Evolutionary conservation across 2,113 vertebrate species (phyloP).

Genomic region (Myocastor coypus): DNA sequence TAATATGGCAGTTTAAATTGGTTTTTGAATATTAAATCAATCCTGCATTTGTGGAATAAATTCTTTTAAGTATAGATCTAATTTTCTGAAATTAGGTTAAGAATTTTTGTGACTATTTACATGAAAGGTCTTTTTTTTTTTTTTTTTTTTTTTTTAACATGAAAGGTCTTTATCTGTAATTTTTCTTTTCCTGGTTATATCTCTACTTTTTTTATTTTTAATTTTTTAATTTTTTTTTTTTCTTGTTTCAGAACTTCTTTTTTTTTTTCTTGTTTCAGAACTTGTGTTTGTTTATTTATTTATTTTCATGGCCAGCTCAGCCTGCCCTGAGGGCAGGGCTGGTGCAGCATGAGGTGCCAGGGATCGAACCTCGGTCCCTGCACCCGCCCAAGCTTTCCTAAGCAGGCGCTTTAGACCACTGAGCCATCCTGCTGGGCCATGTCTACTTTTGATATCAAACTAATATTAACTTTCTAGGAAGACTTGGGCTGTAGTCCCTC

Average conservation of each 20-base stretch:
- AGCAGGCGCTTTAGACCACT: no score
- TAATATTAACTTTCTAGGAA: background rate
- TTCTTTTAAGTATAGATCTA: background rate
- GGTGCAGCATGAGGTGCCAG: no score
- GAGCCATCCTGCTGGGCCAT: background rate
- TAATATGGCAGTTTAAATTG: background rate
- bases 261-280: no score
- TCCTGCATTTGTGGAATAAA: background rate
- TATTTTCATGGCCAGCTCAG: no score
- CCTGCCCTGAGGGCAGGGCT: no score
- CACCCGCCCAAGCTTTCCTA: no score
- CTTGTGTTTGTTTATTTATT: no score
- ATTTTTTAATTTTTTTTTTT: no score
- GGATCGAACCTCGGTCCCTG: no score
- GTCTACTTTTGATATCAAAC: background rate
- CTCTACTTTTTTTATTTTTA: background rate
- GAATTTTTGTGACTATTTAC: background rate
- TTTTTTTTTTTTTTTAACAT: no score
- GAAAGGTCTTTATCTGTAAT: background rate
- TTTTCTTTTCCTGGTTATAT: background rate
- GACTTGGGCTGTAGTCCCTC: background rate
- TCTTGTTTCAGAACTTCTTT: no score
- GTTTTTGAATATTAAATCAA: constrained; percentile 23
- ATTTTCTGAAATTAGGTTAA: constrained; percentile 20
- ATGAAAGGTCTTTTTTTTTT: background rate